Conservation (phyloP, 1,140 invertebrate genomes). For the Antheraea pernyi region DNA sequence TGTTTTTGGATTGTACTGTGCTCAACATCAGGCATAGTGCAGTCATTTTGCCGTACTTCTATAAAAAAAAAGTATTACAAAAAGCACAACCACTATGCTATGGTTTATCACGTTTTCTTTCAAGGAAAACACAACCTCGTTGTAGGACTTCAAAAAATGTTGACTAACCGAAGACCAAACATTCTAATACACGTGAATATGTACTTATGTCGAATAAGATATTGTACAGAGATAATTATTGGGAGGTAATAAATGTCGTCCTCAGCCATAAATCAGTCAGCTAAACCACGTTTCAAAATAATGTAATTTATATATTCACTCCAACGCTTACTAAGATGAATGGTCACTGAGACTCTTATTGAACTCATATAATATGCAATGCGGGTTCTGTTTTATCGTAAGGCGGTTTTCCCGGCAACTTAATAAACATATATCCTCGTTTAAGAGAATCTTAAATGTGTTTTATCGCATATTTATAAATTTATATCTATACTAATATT, state of each 20-base stretch:
- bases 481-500: too few relatives aligned
- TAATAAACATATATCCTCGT: not conserved
- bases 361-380: conserved; percentile 7
- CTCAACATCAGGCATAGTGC: too few relatives aligned
- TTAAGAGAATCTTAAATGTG: not conserved
- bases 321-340: not conserved
- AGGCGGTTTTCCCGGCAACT: conserved; percentile 3
- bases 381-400: not conserved
- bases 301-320: conserved; percentile 4
- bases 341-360: not conserved
- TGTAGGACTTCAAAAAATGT: too few relatives aligned
- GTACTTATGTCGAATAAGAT: too few relatives aligned
- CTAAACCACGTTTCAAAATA: not conserved
- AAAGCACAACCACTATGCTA: too few relatives aligned
- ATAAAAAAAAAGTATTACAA: too few relatives aligned
- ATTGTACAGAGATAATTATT: not conserved
- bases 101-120: too few relatives aligned
- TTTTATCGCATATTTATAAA: not conserved
- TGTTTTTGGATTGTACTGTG: too few relatives aligned
- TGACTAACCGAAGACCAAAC: too few relatives aligned
- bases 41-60: too few relatives aligned
- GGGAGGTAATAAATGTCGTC: not conserved
- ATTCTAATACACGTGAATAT: too few relatives aligned
- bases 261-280: not conserved
- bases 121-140: too few relatives aligned